Conservation (phyloP, 2,113 vertebrate genomes). For the Apus apus region DNA sequence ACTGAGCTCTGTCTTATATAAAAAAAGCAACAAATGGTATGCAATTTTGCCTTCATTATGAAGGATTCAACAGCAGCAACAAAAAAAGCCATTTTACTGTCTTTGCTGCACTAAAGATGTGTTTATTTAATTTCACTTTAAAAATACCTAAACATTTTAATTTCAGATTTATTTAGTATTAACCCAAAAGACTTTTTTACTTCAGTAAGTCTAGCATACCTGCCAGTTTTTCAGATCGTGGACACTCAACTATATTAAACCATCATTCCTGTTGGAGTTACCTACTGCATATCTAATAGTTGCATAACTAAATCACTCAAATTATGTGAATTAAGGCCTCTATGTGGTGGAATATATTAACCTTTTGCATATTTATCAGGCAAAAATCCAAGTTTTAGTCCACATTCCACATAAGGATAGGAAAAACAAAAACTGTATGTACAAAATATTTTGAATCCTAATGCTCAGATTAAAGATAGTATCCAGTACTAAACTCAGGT, state of each 20-base stretch:
- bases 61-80: background rate
- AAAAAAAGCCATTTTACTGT: background rate
- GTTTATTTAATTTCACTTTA: background rate
- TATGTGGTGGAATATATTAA: background rate
- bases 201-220: background rate
- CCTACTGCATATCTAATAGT: background rate
- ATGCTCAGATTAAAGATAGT: background rate
- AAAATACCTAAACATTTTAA: background rate
- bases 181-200: background rate
- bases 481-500: background rate
- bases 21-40: background rate
- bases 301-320: background rate
- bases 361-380: background rate
- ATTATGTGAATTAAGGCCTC: background rate
- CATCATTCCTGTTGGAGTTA: background rate
- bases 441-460: background rate
- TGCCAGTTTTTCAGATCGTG: background rate
- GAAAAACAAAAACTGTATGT: background rate
- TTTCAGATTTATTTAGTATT: constrained; percentile 23
- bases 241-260: background rate
- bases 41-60: background rate
- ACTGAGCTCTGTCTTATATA: background rate
- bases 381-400: background rate
- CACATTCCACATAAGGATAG: background rate
- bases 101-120: background rate